Evolutionary conservation across 2,888 invertebrate species (phyloP).

Genomic region (Dascillus cervinus): DNA sequence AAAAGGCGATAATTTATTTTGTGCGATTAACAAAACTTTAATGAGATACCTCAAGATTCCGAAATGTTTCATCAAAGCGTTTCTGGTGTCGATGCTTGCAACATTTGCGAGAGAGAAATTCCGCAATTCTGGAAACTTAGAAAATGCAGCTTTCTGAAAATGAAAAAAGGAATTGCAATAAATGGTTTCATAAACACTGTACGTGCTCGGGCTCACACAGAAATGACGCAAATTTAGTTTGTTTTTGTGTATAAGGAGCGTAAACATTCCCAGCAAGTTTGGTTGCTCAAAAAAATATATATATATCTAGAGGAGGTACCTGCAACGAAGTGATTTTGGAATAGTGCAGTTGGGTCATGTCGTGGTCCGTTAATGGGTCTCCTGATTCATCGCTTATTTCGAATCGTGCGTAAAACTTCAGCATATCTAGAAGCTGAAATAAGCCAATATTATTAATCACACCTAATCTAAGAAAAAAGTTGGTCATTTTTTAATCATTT

Average conservation of each 20-base stretch:
- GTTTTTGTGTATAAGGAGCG: too few species aligned
- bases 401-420: constrained; percentile 94
- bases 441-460: too few species aligned
- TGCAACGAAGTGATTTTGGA: constrained; percentile 85
- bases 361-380: constrained; percentile 86
- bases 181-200: too few species aligned
- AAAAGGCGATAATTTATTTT: constrained; percentile 21
- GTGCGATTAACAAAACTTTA: constrained; percentile 1
- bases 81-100: constrained; percentile 87
- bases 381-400: constrained; percentile 97
- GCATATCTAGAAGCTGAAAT: constrained; percentile 82
- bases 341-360: constrained; percentile 92
- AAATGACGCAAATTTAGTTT: too few species aligned
- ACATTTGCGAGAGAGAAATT: constrained; percentile 90
- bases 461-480: too few species aligned
- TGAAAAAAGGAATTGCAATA: too few species aligned
- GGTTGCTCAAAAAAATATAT: not conserved
- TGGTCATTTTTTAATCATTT: too few species aligned
- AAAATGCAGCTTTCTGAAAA: constrained; percentile 91
- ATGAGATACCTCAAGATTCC: constrained; percentile 54
- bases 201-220: too few species aligned
- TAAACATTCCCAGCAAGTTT: too few species aligned
- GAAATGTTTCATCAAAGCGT: constrained; percentile 78
- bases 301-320: constrained; percentile 40
- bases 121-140: constrained; percentile 78